A percentile compares a stretch with the other conserved stretches of the same genome.
These are phyloP conservation scores for Sterna hirundo DNA, from an alignment of 2,113 vertebrate genomes.

Conservation along the genomic window DNA sequence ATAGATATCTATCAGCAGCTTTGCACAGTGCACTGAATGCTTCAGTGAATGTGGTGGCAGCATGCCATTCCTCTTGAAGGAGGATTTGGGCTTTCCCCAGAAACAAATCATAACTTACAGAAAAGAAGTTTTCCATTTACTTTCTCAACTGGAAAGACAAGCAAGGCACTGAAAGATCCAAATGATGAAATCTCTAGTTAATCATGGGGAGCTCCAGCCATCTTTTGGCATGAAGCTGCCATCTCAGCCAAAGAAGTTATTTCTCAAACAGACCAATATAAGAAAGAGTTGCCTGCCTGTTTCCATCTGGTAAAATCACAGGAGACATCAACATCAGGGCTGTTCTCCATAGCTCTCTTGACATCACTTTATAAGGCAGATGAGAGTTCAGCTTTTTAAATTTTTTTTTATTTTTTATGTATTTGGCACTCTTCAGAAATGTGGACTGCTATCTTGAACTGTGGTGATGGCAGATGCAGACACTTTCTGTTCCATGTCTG, in stretches of 20 bases:
- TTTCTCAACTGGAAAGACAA: neutral
- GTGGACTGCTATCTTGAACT: neutral
- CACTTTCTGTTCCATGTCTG: neutral
- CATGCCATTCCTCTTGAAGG: neutral
- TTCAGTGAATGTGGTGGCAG: neutral
- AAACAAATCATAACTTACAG: neutral
- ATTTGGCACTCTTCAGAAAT: neutral
- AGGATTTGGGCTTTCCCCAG: neutral
- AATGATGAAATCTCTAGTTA: neutral
- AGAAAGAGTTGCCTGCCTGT: neutral
- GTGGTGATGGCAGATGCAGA: neutral
- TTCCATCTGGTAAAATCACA: neutral
- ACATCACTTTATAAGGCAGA: neutral
- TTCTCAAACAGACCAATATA: neutral
- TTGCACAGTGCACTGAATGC: neutral
- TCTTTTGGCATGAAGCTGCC: neutral
- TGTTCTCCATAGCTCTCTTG: neutral
- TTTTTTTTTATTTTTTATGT: neutral
- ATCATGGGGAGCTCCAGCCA: neutral
- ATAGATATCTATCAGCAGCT: neutral
- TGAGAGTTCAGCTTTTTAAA: neutral
- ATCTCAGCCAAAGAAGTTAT: neutral
- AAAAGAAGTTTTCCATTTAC: neutral
- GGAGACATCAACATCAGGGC: neutral
- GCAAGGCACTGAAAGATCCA: neutral